A percentile compares a stretch with the other conserved stretches of the same genome.
Evolutionary conservation across 2,797 vertebrate species (phyloP).

Genomic region (Chelmon rostratus): DNA sequence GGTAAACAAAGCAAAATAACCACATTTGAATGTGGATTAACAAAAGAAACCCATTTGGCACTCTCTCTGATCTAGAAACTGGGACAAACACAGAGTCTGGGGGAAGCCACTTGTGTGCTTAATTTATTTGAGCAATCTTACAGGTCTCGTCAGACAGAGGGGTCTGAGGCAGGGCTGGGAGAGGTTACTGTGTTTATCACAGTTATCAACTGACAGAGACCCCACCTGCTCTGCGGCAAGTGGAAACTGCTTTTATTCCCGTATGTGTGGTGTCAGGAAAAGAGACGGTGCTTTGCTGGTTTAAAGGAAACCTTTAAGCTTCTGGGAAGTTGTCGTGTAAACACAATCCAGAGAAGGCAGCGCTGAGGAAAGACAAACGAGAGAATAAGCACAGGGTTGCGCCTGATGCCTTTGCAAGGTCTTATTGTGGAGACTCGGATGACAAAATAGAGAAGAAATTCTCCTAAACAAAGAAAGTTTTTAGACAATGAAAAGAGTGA

Average conservation of each 20-base stretch:
- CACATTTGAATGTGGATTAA: neutral
- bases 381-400: neutral
- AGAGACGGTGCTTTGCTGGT: constrained; percentile 1
- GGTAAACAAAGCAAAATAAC: constrained; percentile 8
- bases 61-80: constrained; percentile 29
- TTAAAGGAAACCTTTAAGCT: neutral
- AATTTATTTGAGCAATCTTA: constrained; percentile 31
- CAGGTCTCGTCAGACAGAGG: constrained; percentile 14
- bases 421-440: constrained; percentile 1
- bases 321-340: constrained; percentile 8
- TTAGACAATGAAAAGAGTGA: neutral
- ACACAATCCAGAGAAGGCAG: constrained; percentile 21
- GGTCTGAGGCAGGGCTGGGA: neutral
- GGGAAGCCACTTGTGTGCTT: constrained; percentile 36
- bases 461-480: neutral
- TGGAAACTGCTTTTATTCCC: constrained; percentile 24
- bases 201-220: constrained; percentile 19
- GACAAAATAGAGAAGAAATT: constrained; percentile 2
- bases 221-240: constrained; percentile 15
- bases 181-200: constrained; percentile 35
- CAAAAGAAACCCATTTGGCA: neutral
- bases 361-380: neutral
- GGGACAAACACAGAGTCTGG: constrained; percentile 30
- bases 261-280: constrained; percentile 3
- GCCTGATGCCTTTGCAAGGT: constrained; percentile 4